A percentile compares a stretch with the other conserved stretches of the same genome.
Evolutionary conservation across 2,797 vertebrate species (phyloP).

Genomic region (Nothura maculosa): DNA sequence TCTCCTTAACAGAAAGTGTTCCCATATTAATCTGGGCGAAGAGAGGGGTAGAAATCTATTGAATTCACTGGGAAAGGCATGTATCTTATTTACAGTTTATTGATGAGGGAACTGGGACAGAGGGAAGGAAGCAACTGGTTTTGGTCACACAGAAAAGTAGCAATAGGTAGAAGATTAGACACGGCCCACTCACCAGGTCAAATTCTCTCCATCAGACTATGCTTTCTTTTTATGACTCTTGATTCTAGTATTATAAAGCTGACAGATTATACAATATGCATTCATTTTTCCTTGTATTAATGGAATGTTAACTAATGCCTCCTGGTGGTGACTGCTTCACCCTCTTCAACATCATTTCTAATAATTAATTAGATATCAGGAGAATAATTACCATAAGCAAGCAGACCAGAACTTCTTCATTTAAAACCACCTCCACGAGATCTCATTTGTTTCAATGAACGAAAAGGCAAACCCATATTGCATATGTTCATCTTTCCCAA

Average conservation of each 20-base stretch:
- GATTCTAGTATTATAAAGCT: neutral
- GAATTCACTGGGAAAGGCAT: neutral
- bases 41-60: neutral
- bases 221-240: neutral
- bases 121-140: neutral
- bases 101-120: neutral
- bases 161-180: neutral
- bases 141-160: neutral
- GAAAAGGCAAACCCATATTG: neutral
- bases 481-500: neutral
- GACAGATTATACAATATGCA: neutral
- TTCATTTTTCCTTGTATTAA: neutral
- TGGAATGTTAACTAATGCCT: constrained; percentile 4
- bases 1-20: neutral
- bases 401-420: neutral
- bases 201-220: neutral
- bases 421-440: neutral
- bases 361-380: constrained; percentile 41
- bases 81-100: neutral
- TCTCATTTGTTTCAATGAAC: constrained; percentile 23
- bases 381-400: constrained; percentile 19
- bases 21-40: neutral
- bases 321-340: neutral
- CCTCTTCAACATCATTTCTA: neutral
- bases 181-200: neutral